Percentiles rank a stretch among this genome's conserved stretches.
phyloP scores from a whole-genome alignment of 2,113 vertebrate species.

The Megaceryle torquata region DNA sequence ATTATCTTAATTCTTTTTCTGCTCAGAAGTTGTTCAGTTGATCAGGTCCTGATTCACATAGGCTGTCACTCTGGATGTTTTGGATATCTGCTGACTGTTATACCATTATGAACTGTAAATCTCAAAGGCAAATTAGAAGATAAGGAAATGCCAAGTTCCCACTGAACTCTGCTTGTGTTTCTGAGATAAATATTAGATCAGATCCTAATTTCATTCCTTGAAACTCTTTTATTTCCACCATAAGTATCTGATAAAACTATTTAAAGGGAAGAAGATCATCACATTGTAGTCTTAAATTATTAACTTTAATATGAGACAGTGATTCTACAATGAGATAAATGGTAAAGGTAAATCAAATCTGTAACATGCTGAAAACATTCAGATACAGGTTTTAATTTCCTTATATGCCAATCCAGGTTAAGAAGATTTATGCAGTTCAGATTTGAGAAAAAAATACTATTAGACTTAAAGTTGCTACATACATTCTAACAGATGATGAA shows the following conservation, averaged over 20 bases:
- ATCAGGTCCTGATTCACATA: not conserved
- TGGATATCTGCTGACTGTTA: not conserved
- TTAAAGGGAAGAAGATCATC: not conserved
- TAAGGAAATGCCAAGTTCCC: not conserved
- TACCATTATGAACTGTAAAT: not conserved
- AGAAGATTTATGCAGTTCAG: not conserved
- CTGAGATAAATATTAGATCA: conserved; percentile 16
- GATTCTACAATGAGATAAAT: not conserved
- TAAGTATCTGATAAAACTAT: conserved; percentile 24
- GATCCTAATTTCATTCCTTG: conserved; percentile 44
- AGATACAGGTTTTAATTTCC: conserved; percentile 14
- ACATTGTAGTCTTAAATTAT: conserved; percentile 15
- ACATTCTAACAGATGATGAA: not conserved
- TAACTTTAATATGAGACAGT: conserved; percentile 20
- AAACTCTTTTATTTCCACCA: conserved; percentile 38
- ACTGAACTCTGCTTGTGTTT: not conserved
- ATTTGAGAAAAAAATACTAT: not conserved
- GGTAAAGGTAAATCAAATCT: conserved; percentile 27
- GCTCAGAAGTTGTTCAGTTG: not conserved
- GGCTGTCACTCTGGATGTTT: not conserved
- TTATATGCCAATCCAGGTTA: not conserved
- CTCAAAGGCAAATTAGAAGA: not conserved
- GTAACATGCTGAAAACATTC: conserved; percentile 25
- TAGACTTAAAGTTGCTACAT: not conserved
- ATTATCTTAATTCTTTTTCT: not conserved